Evolutionary conservation across 2,113 vertebrate species (phyloP), one percentile per base, ranked within the genome.

Genomic region (Falcunculus frontatus): DNA sequence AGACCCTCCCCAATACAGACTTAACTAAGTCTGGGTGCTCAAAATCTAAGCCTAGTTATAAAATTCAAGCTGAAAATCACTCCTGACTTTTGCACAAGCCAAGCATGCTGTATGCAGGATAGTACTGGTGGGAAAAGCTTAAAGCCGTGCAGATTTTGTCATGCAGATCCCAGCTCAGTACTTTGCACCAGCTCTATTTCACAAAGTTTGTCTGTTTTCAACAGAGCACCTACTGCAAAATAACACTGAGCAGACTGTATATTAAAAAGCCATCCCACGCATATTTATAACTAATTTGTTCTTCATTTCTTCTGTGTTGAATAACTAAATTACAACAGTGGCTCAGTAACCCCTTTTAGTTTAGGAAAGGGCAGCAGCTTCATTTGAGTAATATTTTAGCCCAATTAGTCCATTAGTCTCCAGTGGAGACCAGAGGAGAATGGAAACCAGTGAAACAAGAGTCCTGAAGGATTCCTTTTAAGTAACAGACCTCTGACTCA

Each of bases 331-430:
- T 98, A 97, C 96, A 96, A 95, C 95, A 94, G 89, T 92, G 59
- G 69, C 96, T 97, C 96, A 97, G 97, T 96, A 94, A 97, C 96
- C 88, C 94, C 95, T 98, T 98, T 97, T 97, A 97, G 93, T 96
- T 96, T 97, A 86, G 76, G 84, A 94, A 96, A 96, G 80, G 91
- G 95, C 95, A 96, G 93, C 77, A 91, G 90, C 95, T 97, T 95
- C 97, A 97, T 97, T 97, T 98, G 94, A 97, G 97, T 92, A 97
- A 96, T 97, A 95, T 87, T 98, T 97, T 97, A 96, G 96, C 95
- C 95, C 89, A 95, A 93, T 97, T 96, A 97, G 95, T 96, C 97
- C 97, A 97, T 97, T 97, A 97, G 97, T 97, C 92, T 98, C 96
- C 94, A 96, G 42, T 89, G 97, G 95, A 97, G 97, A 97, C 96